Base-by-base conservation (phyloP, 2,888 invertebrate genomes). In the Rhodophaea formosa region DNA sequence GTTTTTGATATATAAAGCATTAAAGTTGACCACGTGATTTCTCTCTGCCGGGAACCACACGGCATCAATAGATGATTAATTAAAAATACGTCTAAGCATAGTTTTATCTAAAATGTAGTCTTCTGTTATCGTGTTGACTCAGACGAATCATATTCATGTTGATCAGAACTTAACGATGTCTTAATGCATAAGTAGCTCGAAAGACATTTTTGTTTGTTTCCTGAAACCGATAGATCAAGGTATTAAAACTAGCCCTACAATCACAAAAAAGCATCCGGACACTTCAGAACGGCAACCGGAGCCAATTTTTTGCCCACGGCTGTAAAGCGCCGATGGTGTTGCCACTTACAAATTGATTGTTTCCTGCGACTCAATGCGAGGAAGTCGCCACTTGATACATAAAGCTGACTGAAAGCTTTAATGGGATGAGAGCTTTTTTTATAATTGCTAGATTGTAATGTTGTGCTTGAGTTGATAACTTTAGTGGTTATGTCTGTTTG, bases 341-440 rank as follows among this genome's bases (percentile, higher is more conserved):
- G 39, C 51, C 51, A 51, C 51, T 51, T 51, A 51, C 51, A 39
- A 17, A 51, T 51, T 51, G 35, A 51, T 51, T 1, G 51, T 35
- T 51, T 51, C 51, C 51, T 51, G 51, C 12, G 15, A 5, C 12
- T 35, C 5, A 51, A 51, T 17, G 51, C 17, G 35, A 51, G 51
- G 51, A 51, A 51, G 51, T 51, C 51, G 16, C 51, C 51, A 51
- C 51, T 51, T 35, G 35, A 51, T 35, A 15, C n/a, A 2, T 10
- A 39, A 7, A 16, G 1, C 15, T 16, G 8, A 16, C 51, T 39
- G 35, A 35, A 51, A 51, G 23, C 12, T 46, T 23, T 29, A 8
- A 32, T 10, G 15, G 30, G 14, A 32, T 10, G 15, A 32, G 8
- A 15, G 8, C 0, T 30, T 15, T 49, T 32, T 30, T 15, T 32